Base-by-base conservation (phyloP, 2,888 invertebrate genomes). In the Macrophya alboannulata region DNA sequence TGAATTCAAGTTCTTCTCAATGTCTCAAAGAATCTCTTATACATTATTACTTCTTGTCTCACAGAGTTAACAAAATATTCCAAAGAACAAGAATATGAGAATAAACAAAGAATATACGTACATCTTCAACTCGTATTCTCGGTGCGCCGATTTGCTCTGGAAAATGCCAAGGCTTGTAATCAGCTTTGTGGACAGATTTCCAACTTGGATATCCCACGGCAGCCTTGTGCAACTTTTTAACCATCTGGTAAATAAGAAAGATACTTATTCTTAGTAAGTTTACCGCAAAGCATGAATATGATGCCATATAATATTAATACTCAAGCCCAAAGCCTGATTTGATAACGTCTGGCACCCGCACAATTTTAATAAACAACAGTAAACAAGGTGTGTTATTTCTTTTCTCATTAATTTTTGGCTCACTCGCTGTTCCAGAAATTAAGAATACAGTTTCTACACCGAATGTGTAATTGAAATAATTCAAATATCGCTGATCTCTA, bases 161-260 rank as follows among this genome's bases (percentile, higher is more conserved):
- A 92, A 96, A 96, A 85, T 97, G 95, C 98, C 98, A 98, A 0
- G 98, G 98, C 92, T 98, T 98, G 91, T 95, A 95, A 91, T 96
- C 95, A 0, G 97, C 97, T 90, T 96, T 95, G 91, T 97, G 95
- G 48, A 96, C 95, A 86, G 94, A 91, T 94, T 98, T 98, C 98
- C 98, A 98, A 17, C 94, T 94, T 12, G 96, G 95, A 93, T 99
- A 99, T 43, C 96, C 96, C n/a, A 96, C 94, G 15, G 97, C 96
- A 0, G 98, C 98, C 89, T 97, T 97, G 88, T 97, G 96, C 86
- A 98, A 94, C 91, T 97, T 96, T 91, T 97, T 96, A 1, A 98
- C 96, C 91, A 98, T 94, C 95, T 95, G 90, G 91, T 31, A 84
- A 62, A 48, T 55, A 43, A 6, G n/a, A 68, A 21, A 85, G 45